Percentiles rank a stretch among this genome's conserved stretches.
Conservation (phyloP, 2,797 vertebrate genomes). For the Hybognathus amarus region DNA sequence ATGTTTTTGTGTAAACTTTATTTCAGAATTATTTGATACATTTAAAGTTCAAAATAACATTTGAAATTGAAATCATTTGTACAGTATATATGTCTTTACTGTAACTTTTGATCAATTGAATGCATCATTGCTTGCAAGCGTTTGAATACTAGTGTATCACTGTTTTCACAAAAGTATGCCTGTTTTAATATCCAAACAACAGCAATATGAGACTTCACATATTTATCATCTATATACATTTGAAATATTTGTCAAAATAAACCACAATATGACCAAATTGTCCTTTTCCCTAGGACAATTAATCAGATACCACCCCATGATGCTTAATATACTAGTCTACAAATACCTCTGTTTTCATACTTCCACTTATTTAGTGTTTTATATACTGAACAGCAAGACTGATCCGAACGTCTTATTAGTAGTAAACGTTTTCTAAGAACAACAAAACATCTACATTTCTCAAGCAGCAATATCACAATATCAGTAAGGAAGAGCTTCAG, state of each 20-base stretch:
- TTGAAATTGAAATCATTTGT: neutral
- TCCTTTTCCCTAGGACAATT: neutral
- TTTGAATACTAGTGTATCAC: neutral
- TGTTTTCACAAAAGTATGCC: neutral
- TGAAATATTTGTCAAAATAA: neutral
- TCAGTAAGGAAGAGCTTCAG: constrained; percentile 43
- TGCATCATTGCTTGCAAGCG: neutral
- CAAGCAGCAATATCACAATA: constrained; percentile 29
- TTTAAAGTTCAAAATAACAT: neutral
- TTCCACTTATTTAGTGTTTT: neutral
- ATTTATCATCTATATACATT: neutral
- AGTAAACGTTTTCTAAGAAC: neutral
- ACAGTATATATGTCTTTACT: neutral
- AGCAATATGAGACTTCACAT: neutral
- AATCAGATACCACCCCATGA: neutral
- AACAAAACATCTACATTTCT: constrained; percentile 24
- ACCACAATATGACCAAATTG: neutral
- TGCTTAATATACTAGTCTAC: neutral
- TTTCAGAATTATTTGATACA: neutral
- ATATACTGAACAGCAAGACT: neutral
- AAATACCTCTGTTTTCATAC: neutral
- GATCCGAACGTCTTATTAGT: neutral
- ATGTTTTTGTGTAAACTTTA: neutral
- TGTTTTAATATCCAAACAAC: neutral
- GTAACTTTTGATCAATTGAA: neutral